Evolutionary conservation across 2,113 vertebrate species (phyloP).

Genomic region (Morone saxatilis): DNA sequence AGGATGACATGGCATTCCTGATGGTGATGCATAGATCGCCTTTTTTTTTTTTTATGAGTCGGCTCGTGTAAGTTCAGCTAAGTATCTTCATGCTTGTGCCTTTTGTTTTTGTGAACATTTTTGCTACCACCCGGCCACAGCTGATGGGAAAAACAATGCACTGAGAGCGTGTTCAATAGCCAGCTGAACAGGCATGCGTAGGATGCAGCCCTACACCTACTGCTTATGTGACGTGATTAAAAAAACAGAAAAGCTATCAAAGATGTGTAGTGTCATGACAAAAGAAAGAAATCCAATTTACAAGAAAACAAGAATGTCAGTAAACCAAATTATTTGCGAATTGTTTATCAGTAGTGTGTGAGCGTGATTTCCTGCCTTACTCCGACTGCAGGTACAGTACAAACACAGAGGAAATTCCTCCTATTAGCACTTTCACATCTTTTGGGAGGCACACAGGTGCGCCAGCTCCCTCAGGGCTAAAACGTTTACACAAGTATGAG

Average conservation of each 20-base stretch:
- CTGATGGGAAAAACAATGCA: constrained; percentile 19
- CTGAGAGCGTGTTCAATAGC: constrained; percentile 15
- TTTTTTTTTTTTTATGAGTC: not conserved
- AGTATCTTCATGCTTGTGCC: not conserved
- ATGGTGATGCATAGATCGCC: constrained; percentile 20
- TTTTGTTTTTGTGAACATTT: constrained; percentile 15
- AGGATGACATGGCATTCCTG: constrained; percentile 42
- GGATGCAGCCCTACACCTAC: constrained; percentile 40
- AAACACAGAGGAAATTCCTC: constrained; percentile 16
- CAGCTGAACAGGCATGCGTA: constrained; percentile 6
- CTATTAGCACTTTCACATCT: constrained; percentile 39
- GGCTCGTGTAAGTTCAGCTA: not conserved
- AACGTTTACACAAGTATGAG: constrained; percentile 32
- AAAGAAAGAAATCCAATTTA: constrained; percentile 42
- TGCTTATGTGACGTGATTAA: not conserved
- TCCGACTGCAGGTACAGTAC: constrained; percentile 2
- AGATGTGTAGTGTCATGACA: not conserved
- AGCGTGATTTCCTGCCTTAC: constrained; percentile 15
- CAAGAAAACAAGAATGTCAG: constrained; percentile 2
- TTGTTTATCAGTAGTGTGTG: constrained; percentile 18
- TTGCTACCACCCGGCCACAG: constrained; percentile 1
- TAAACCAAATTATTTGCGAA: constrained; percentile 35
- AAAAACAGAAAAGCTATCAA: constrained; percentile 13
- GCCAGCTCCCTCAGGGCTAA: constrained; percentile 22
- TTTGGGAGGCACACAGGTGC: constrained; percentile 25